Conservation (phyloP, 2,888 invertebrate genomes). For the Cabera pusaria region DNA sequence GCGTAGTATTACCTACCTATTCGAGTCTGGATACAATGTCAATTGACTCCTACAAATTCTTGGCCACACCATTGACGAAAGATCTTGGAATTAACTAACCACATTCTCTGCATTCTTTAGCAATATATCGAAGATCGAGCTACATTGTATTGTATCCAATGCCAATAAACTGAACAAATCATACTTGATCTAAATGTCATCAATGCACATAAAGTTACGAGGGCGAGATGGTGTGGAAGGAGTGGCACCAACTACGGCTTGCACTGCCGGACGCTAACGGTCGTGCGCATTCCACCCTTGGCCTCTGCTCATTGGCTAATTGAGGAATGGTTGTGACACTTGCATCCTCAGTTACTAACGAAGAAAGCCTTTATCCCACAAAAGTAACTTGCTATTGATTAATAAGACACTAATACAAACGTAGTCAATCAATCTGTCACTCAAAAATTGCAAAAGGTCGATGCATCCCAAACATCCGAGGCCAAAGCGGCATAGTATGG, state of each 20-base stretch:
- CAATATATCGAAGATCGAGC: too few relatives aligned
- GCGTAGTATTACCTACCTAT: too few relatives aligned
- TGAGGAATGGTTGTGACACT: conserved; percentile 42
- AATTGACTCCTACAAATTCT: too few relatives aligned
- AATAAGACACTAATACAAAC: neutral
- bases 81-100: too few relatives aligned
- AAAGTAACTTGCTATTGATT: neutral
- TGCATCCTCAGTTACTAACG: conserved; percentile 22
- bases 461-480: conserved; percentile 23
- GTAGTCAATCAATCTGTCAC: conserved; percentile 4
- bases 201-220: conserved; percentile 29
- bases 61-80: too few relatives aligned
- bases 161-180: conserved; percentile 31
- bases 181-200: conserved; percentile 33
- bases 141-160: conserved; percentile 7
- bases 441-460: conserved; percentile 21
- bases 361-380: neutral
- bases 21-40: too few relatives aligned
- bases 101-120: too few relatives aligned
- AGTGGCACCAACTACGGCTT: conserved; percentile 61
- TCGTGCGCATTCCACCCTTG: conserved; percentile 66
- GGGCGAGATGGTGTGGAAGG: conserved; percentile 40
- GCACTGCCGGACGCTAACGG: conserved; percentile 74
- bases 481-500: conserved; percentile 29
- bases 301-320: conserved; percentile 59